Evolutionary conservation across 2,888 invertebrate genomes (phyloP), one percentile per base, ranked within the genome.

Genomic region (Drosophila affinis): DNA sequence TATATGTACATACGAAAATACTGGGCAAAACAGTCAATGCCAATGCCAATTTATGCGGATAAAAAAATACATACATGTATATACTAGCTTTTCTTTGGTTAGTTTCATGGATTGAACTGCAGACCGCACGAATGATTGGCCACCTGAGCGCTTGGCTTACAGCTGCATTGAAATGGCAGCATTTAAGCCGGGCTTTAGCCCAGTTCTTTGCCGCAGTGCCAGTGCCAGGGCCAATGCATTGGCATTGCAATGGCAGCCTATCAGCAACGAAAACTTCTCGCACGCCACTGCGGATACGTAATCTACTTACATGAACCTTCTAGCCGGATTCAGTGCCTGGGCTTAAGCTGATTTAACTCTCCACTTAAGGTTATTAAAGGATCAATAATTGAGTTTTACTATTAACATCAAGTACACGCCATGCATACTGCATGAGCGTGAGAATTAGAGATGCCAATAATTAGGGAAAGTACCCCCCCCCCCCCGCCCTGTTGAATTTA

Each of bases 391-490:
- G 65, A 60, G 77, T 76, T 77, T 57, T 53, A 58, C 65, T 69
- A 63, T 72, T 55, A 72, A 81, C 69, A 83, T 68, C 61, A 55
- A 57, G 51, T 55, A 82, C 77, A 73, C 78, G 84, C 71, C 67
- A 59, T 62, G 72, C 64, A 58, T 72, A 59, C 44, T 68, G 59
- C 44, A 64, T 65, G 27, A 67, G 29, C 2, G 29, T 29, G 2
- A 7, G 9, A 7, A 29, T 9, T 7, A 7, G 29, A 29, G 29
- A 29, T 7, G 1, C 29, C 9, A 29, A 0, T 7, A 7, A 9
- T 29, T 29, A 9, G 29, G 21, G 18, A 57, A 62, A 4, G 34
- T 10, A 4, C 32, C 21, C 3, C 21, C 10, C 32, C 4, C 32
- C 10, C 34, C 21, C 10, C 32, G 10, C 32, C 10, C 34, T 12